These are phyloP conservation scores for Python bivittatus DNA, from an alignment of 2,113 vertebrate species.

Conservation along the genomic window DNA sequence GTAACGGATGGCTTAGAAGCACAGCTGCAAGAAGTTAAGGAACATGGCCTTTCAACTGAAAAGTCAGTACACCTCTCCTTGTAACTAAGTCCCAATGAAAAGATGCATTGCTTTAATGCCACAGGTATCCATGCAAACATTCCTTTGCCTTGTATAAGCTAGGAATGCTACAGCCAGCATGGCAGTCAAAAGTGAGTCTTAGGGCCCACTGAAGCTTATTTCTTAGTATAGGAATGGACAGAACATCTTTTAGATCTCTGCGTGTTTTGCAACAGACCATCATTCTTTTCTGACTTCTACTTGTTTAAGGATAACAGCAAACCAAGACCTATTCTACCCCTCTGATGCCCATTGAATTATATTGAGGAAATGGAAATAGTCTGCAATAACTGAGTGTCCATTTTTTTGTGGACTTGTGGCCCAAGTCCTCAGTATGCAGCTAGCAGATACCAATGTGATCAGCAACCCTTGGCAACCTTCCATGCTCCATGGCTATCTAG, in stretches of 20 bases:
- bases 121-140: neutral
- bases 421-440: too few relatives aligned
- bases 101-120: neutral
- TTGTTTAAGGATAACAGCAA: too few relatives aligned
- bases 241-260: neutral
- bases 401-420: too few relatives aligned
- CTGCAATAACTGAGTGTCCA: too few relatives aligned
- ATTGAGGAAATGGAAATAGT: too few relatives aligned
- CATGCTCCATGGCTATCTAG: too few relatives aligned
- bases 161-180: neutral
- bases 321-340: too few relatives aligned
- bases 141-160: neutral
- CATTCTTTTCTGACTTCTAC: too few relatives aligned
- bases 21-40: neutral
- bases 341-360: too few relatives aligned
- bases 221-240: neutral
- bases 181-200: neutral
- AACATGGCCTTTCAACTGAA: constrained; percentile 22
- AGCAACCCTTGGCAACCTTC: too few relatives aligned
- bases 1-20: neutral
- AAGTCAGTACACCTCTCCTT: constrained; percentile 14
- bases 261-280: too few relatives aligned
- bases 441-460: too few relatives aligned
- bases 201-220: neutral
- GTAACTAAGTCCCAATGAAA: neutral